phyloP scores from a whole-genome alignment of 2,888 invertebrate genomes.

The Lasiommata megera region DNA sequence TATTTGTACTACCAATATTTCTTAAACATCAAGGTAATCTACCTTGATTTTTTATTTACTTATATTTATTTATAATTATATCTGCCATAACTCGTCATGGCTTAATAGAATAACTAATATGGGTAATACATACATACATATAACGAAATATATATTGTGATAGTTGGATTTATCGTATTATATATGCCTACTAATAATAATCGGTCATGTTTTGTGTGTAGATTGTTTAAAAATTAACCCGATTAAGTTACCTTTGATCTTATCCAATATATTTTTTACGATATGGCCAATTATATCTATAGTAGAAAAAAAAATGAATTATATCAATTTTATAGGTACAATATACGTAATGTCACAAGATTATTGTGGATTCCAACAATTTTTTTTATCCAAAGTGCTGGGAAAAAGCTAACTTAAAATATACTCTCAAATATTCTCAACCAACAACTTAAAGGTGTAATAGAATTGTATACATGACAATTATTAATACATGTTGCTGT shows the following conservation, averaged over 20 bases:
- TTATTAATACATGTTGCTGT: neutral
- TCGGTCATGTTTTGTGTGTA: slow-evolving; percentile 8
- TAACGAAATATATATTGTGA: slow-evolving; percentile 14
- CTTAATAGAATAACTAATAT: slow-evolving; percentile 60
- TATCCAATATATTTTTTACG: slow-evolving; percentile 3
- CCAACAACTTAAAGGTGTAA: too few relatives aligned
- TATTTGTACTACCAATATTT: neutral
- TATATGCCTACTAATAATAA: slow-evolving; percentile 1
- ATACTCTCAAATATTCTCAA: too few relatives aligned
- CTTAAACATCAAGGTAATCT: neutral
- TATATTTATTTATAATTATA: slow-evolving; percentile 18
- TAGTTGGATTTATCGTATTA: slow-evolving; percentile 3
- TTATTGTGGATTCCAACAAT: neutral
- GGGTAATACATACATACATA: slow-evolving; percentile 22
- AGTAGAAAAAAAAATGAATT: too few relatives aligned
- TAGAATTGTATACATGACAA: neutral
- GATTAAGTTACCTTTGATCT: slow-evolving; percentile 4
- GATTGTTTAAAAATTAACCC: neutral
- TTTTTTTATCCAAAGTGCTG: too few relatives aligned
- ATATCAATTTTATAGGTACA: neutral
- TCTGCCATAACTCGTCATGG: slow-evolving; percentile 52
- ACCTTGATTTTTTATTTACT: neutral
- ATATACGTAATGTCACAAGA: neutral
- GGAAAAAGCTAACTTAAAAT: too few relatives aligned
- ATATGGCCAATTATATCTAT: slow-evolving; percentile 12